These are phyloP conservation scores for Hyperoplus immaculatus DNA, from an alignment of 2,797 vertebrate species.

Conservation along the genomic window DNA sequence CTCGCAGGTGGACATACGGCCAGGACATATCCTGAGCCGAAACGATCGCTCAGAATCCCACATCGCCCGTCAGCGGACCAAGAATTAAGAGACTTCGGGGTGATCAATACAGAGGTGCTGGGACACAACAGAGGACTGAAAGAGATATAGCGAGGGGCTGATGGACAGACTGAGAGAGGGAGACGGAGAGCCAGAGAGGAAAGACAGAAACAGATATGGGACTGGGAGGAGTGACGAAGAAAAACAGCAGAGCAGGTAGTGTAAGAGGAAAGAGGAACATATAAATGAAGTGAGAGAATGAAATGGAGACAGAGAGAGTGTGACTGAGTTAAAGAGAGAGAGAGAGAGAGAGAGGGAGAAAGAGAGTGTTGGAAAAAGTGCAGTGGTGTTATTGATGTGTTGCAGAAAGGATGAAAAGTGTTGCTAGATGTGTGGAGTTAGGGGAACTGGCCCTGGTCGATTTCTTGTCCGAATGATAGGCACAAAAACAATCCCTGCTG, in stretches of 20 bases:
- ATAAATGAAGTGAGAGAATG: slow-evolving; percentile 33
- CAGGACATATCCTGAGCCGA: slow-evolving; percentile 34
- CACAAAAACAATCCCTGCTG: slow-evolving; percentile 50
- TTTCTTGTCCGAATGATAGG: slow-evolving; percentile 57
- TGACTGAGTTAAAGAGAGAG: slow-evolving; percentile 25
- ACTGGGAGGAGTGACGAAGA: slow-evolving; percentile 20
- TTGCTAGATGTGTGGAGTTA: slow-evolving; percentile 56
- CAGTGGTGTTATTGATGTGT: slow-evolving; percentile 54
- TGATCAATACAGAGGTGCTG: slow-evolving; percentile 63
- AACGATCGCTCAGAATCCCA: slow-evolving; percentile 42
- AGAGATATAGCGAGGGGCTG: slow-evolving; percentile 21
- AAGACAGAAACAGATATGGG: not conserved
- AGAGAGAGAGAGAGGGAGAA: slow-evolving; percentile 11
- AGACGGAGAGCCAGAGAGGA: not conserved
- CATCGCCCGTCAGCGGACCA: slow-evolving; percentile 45
- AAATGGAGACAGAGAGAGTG: slow-evolving; percentile 21
- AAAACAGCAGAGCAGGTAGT: too few species aligned
- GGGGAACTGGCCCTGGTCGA: slow-evolving; percentile 40
- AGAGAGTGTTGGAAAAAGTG: slow-evolving; percentile 13
- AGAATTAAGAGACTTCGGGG: slow-evolving; percentile 49
- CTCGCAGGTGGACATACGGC: slow-evolving; percentile 24
- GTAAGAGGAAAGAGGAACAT: slow-evolving; percentile 17
- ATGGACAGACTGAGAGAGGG: slow-evolving; percentile 9
- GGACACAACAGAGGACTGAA: slow-evolving; percentile 32
- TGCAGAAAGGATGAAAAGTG: slow-evolving; percentile 51